These are phyloP conservation scores for Thaumetopoea pityocampa DNA, from an alignment of 1,140 invertebrate genomes.

Conservation along the genomic window DNA sequence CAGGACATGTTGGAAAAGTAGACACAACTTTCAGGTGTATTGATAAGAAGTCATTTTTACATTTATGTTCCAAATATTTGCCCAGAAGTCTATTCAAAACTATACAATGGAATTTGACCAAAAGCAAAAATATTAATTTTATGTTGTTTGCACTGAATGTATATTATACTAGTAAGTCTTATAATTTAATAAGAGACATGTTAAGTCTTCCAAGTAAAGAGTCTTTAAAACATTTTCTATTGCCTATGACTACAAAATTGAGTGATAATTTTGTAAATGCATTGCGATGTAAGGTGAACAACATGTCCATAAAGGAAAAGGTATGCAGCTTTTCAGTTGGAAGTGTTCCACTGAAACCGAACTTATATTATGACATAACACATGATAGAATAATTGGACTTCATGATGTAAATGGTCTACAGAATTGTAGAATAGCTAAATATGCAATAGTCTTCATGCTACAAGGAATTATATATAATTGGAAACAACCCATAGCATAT, in stretches of 20 bases:
- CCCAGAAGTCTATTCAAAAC: constrained; percentile 3
- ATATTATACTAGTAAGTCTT: constrained; percentile 15
- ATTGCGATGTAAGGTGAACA: constrained; percentile 12
- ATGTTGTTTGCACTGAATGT: constrained; percentile 14
- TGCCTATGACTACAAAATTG: constrained; percentile 12
- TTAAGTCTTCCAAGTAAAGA: constrained; percentile 11
- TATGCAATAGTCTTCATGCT: constrained; percentile 19
- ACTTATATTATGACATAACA: constrained; percentile 19
- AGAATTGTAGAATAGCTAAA: constrained; percentile 12
- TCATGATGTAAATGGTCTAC: constrained; percentile 19
- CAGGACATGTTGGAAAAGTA: not conserved
- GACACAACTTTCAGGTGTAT: not conserved
- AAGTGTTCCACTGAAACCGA: constrained; percentile 13
- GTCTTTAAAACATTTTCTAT: constrained; percentile 8
- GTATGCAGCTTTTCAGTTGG: constrained; percentile 10
- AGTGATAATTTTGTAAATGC: constrained; percentile 8
- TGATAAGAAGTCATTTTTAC: constrained; percentile 2
- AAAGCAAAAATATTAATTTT: constrained; percentile 5
- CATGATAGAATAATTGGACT: constrained; percentile 21
- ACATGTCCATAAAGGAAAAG: constrained; percentile 14
- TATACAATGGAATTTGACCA: constrained; percentile 13
- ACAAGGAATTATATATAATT: constrained; percentile 15
- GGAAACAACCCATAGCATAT: constrained; percentile 16
- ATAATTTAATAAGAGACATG: constrained; percentile 14
- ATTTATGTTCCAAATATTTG: constrained; percentile 9